These are phyloP conservation scores for Manis pentadactyla DNA, from an alignment of 2,797 vertebrate species.

Conservation along the genomic window DNA sequence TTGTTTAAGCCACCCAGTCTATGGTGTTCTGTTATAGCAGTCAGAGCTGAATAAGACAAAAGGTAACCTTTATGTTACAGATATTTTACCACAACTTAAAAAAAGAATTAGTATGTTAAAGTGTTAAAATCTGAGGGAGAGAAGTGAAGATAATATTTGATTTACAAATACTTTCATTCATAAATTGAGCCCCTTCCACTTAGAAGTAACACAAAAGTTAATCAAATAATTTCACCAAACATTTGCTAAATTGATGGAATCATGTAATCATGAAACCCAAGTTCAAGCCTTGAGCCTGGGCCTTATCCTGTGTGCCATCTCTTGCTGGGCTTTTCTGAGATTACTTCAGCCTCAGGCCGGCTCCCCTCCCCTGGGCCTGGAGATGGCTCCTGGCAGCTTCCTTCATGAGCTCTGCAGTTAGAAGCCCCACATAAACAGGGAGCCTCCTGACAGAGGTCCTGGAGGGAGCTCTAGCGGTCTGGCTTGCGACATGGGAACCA, in stretches of 20 bases:
- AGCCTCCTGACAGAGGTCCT: background rate
- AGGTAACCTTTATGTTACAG: background rate
- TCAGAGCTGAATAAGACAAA: background rate
- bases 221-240: background rate
- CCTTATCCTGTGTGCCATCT: background rate
- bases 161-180: background rate
- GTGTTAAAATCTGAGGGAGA: background rate
- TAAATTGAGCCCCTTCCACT: background rate
- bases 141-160: background rate
- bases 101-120: background rate
- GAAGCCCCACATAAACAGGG: background rate
- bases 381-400: background rate
- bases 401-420: background rate
- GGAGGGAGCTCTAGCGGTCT: background rate
- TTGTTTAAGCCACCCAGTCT: background rate
- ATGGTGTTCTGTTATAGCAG: background rate
- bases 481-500: background rate
- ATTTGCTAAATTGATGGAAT: too few species aligned
- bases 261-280: background rate
- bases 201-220: background rate
- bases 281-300: background rate
- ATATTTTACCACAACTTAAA: background rate
- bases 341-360: background rate
- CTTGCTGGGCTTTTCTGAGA: background rate
- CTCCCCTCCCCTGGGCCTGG: background rate